Base-by-base conservation (phyloP, 2,888 invertebrate genomes). In the Allygus modestus region DNA sequence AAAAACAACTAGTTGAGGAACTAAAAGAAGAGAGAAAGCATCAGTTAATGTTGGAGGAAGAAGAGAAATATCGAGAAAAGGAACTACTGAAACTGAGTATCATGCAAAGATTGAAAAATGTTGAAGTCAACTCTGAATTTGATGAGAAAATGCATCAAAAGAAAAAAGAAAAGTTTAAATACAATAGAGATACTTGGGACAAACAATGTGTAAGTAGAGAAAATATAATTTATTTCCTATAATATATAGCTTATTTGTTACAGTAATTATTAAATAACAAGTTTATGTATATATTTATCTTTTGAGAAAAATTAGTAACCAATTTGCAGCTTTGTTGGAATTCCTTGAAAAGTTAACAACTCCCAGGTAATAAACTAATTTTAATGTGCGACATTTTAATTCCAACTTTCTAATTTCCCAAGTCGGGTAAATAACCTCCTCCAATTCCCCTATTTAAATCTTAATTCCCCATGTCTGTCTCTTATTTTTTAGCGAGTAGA, bases 61-160 rank as follows among this genome's bases (percentile, higher is more conserved):
- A 90, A 91, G 15, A 90, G 92, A 87, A 88, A 86, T 81, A 89
- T 87, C 81, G 91, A 71, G 87, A 90, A 85, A 88, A 90, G 85
- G 92, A 92, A 86, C 87, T 89, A 87, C 89, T 90, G 51, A 92
- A 92, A 88, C 93, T 93, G 92, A 92, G 92, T 85, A 90, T 93
- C 87, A 89, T 93, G 89, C 93, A 93, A 87, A 92, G 93, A 86
- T 92, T 92, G 87, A 93, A 93, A 89, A 92, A 91, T 81, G 88
- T 89, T 1, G 93, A 93, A 88, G 87, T 92, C 0, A 90, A 91
- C 84, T 90, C 91, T 43, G 91, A 91, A 0, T 92, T 90, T 88
- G 89, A 92, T 54, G 89, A 91, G 77, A 89, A 91, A 1, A 88
- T 90, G 37, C 90, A 89, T 0, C 85, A 90, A 69, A 90, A 92